Evolutionary conservation across 2,797 vertebrate genomes (phyloP).

Genomic region (Neosilurus mollespiculum): DNA sequence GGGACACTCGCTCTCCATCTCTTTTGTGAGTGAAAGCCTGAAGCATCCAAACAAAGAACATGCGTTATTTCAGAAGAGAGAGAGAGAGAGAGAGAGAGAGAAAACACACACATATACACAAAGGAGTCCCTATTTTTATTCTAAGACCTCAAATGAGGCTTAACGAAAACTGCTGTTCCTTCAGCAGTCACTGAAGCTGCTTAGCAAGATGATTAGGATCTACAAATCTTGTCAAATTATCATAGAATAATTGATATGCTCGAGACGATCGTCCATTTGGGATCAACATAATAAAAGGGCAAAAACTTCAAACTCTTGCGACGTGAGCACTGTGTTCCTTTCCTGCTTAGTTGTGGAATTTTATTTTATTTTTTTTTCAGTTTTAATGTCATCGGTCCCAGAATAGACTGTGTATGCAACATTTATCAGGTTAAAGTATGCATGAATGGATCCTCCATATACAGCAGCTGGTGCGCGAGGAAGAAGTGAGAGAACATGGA

Average conservation of each 20-base stretch:
- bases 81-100: background rate
- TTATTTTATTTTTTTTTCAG: background rate
- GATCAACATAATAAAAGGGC: background rate
- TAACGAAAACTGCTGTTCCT: slow-evolving; percentile 15
- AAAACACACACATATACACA: slow-evolving; percentile 12
- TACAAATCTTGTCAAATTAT: slow-evolving; percentile 3
- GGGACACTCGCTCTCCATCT: background rate
- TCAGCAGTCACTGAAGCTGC: background rate
- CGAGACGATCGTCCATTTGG: background rate
- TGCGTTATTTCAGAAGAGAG: slow-evolving; percentile 40
- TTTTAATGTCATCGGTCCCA: slow-evolving; percentile 32
- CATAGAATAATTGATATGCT: background rate
- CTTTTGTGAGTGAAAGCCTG: slow-evolving; percentile 34
- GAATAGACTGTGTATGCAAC: slow-evolving; percentile 52
- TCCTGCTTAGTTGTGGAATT: background rate
- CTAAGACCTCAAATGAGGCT: slow-evolving; percentile 38
- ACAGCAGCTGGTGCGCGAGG: slow-evolving; percentile 50
- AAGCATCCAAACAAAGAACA: slow-evolving; percentile 45
- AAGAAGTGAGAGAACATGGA: slow-evolving; percentile 45
- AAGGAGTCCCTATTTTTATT: slow-evolving; percentile 38
- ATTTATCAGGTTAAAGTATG: slow-evolving; percentile 53
- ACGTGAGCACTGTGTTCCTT: background rate
- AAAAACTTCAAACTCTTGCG: background rate
- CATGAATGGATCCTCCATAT: slow-evolving; percentile 49
- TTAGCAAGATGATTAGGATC: slow-evolving; percentile 11